Percentiles rank a stretch among this genome's conserved stretches.
Conservation (phyloP, 1,140 invertebrate genomes). For the Drosophila pandora region DNA sequence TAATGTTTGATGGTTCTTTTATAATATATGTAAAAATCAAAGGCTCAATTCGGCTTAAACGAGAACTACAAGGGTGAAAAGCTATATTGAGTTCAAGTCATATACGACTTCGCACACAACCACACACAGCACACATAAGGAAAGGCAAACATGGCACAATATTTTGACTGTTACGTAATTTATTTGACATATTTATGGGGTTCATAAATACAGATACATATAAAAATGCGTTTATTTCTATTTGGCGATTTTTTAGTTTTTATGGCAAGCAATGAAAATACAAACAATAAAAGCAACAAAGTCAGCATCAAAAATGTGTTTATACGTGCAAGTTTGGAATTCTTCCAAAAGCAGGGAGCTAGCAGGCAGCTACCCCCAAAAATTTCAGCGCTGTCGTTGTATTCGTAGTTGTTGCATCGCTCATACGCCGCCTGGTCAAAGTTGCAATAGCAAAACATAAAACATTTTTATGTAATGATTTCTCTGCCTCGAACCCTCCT, state of each 20-base stretch:
- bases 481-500: conserved; percentile 24
- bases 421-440: conserved; percentile 72
- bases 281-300: conserved; percentile 43
- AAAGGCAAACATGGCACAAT: conserved; percentile 71
- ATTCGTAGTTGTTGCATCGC: conserved; percentile 37
- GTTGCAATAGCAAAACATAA: conserved; percentile 76
- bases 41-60: neutral
- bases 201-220: conserved; percentile 79
- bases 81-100: neutral
- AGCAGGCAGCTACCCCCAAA: conserved; percentile 21
- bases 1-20: no score
- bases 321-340: conserved; percentile 69
- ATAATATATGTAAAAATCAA: no score
- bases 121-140: conserved; percentile 6
- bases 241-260: conserved; percentile 73
- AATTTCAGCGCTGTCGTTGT: conserved; percentile 11
- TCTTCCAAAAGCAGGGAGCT: conserved; percentile 53
- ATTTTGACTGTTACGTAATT: conserved; percentile 79
- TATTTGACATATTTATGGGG: conserved; percentile 81
- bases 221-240: conserved; percentile 78
- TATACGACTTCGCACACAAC: neutral
- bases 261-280: conserved; percentile 57
- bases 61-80: no score
- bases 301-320: conserved; percentile 58
- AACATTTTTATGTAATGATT: conserved; percentile 80